Evolutionary conservation across 2,888 invertebrate species (phyloP).

Genomic region (Thera obeliscata): DNA sequence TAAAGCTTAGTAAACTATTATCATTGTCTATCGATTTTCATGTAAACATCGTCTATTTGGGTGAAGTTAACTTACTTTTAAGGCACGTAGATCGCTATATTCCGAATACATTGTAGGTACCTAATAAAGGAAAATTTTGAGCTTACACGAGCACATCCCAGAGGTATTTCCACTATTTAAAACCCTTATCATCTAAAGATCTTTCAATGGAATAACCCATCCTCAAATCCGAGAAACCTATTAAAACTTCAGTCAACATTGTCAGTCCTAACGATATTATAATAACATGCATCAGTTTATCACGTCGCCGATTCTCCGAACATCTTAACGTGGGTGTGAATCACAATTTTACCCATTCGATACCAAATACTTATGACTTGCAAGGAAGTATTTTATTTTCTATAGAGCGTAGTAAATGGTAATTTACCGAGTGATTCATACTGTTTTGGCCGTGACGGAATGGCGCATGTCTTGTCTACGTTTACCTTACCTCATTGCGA

Average conservation of each 20-base stretch:
- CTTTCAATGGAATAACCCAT: conserved; percentile 5
- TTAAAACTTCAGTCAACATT: conserved; percentile 26
- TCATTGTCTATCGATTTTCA: conserved; percentile 1
- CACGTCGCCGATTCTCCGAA: conserved; percentile 49
- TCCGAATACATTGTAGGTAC: too few relatives aligned
- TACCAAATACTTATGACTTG: conserved; percentile 41
- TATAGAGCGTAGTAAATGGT: conserved; percentile 52
- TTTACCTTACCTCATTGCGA: conserved; percentile 55
- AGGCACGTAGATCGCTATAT: not conserved
- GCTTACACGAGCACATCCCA: not conserved
- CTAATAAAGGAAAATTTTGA: too few relatives aligned
- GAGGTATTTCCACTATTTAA: not conserved
- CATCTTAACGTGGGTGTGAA: conserved; percentile 52
- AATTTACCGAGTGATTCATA: conserved; percentile 66
- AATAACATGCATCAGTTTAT: conserved; percentile 48
- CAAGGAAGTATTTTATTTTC: conserved; percentile 44
- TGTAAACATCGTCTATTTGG: not conserved
- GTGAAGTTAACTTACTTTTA: not conserved
- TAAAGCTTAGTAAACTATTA: conserved; percentile 3
- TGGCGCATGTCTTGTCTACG: conserved; percentile 46
- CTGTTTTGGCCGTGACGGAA: conserved; percentile 58
- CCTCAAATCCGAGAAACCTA: conserved; percentile 23
- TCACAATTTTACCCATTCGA: conserved; percentile 52
- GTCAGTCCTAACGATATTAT: conserved; percentile 48
- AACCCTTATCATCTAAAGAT: not conserved